Evolutionary conservation across 2,113 vertebrate species (phyloP).

Genomic region (Sialia sialis): DNA sequence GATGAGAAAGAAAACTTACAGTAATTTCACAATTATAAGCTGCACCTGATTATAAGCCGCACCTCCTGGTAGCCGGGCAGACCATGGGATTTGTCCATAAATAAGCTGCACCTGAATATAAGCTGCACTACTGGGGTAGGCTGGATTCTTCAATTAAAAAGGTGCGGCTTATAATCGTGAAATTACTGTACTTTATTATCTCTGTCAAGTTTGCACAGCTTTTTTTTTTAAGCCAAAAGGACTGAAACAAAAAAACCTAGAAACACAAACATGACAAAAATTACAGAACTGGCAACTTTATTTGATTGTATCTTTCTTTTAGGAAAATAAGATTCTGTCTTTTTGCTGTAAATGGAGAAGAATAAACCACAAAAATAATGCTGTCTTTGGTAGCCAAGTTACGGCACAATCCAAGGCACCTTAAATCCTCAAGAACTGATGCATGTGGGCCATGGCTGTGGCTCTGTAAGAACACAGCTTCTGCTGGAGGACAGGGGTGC

Average conservation of each 20-base stretch:
- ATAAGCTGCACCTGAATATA: no score
- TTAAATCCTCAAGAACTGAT: fast-evolving
- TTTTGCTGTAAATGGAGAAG: neutral
- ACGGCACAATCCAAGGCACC: neutral
- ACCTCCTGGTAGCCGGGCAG: no score
- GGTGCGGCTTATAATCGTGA: no score
- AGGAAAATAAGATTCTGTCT: neutral
- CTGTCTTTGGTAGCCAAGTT: neutral
- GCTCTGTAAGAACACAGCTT: neutral
- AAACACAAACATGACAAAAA: neutral
- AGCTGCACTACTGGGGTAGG: no score
- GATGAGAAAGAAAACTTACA: neutral
- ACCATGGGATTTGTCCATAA: no score
- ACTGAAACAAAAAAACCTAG: neutral
- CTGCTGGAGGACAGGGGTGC: neutral
- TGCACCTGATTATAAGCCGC: no score
- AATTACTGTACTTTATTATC: neutral
- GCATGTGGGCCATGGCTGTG: neutral
- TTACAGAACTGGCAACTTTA: neutral
- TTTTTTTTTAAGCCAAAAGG: neutral
- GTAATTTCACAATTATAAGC: no score
- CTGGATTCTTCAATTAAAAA: no score
- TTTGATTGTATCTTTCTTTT: neutral
- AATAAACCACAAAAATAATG: neutral
- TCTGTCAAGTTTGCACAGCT: neutral